Evolutionary conservation across 2,888 invertebrate species (phyloP), one percentile per base, ranked within the genome.

Genomic region (Serrognathus titanus): DNA sequence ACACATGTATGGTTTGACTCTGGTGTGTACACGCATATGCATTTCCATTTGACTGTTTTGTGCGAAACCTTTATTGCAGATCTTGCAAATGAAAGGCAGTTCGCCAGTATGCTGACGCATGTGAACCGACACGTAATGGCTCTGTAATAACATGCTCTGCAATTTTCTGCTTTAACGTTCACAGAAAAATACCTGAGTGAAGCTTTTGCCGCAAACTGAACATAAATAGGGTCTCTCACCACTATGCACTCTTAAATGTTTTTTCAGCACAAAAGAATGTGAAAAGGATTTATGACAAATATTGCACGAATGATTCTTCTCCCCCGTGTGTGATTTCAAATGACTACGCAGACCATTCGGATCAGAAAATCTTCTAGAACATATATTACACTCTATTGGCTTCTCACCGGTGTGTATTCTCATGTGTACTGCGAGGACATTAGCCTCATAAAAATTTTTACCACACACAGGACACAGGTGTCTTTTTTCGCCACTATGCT

Each of bases 71-170:
- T 72, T 73, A 13, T 65, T 62, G 49, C 74, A 74, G 16, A 68
- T 59, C 5, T 58, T 60, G 57, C 74, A 74, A 11, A 60, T 60
- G 51, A 64, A 74, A 0, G 73, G 72, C 16, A 71, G 57, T 57
- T 73, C 71, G 4, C 73, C 74, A n/a, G 73, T 73, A 56, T 74
- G 74, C 59, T 71, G 71, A 38, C 71, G 53, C 73, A 74, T 73
- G 57, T 74, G 74, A 46, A 72, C 61, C 5, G 69, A 61, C 6
- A 74, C 72, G 55, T 74, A 73, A 61, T 74, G 71, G 52, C 71
- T 71, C 72, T 72, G 56, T 53, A 69, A 48, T n/a, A 48, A 48
- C 11, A 11, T 6, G 2, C n/a, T 37, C 35, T 48, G 13, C 10
- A 47, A 16, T 36, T 36, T 8, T 24, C 9, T 31, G 36, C 8